Base-by-base conservation (phyloP, 2,113 vertebrate genomes). In the Lethenteron reissneri region DNA sequence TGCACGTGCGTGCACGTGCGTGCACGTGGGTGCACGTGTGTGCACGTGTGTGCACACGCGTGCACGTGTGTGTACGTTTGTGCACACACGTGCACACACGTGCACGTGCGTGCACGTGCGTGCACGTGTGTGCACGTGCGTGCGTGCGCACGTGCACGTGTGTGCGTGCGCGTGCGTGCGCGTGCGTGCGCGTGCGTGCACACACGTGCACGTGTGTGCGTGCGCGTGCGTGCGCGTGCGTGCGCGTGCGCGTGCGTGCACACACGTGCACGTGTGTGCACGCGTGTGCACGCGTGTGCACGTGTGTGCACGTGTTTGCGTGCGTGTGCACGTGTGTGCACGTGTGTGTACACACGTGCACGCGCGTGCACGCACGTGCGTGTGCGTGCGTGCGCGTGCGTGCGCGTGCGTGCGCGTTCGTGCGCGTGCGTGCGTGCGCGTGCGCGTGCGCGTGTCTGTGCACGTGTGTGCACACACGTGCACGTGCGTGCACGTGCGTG, bases 361-460 rank as follows among this genome's bases (percentile, higher is more conserved):
- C n/a, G n/a, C n/a, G n/a, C 59, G 59, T 62, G 59, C 59, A 9
- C 9, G 59, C 9, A 9, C 59, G 59, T 62, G 59, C 59, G 59
- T 62, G 59, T 62, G 59, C 59, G 59, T 62, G 59, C 59, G 59
- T 62, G 59, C 9, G 59, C 59, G 59, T 62, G 59, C 59, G 59
- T 62, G 59, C 59, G 59, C 59, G 59, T 62, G 59, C 59, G 59
- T 62, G 59, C 59, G 59, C 59, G 59, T 62, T 9, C 59, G 59
- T 62, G 59, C 59, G 59, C 59, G 59, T 62, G 59, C 59, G 59
- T 62, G 59, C 59, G 59, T 9, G 59, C 9, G 59, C 59, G 59
- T 62, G 59, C 59, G 59, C 59, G 59, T 62, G 59, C 59, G 59
- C 9, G 59, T 9, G 59, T 62, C 9, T 9, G 59, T 62, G 59